A percentile compares a stretch with the other conserved stretches of the same genome.
These are phyloP conservation scores for Scelioninae gen. 1 DNA, from an alignment of 2,888 invertebrate genomes.

Conservation along the genomic window DNA sequence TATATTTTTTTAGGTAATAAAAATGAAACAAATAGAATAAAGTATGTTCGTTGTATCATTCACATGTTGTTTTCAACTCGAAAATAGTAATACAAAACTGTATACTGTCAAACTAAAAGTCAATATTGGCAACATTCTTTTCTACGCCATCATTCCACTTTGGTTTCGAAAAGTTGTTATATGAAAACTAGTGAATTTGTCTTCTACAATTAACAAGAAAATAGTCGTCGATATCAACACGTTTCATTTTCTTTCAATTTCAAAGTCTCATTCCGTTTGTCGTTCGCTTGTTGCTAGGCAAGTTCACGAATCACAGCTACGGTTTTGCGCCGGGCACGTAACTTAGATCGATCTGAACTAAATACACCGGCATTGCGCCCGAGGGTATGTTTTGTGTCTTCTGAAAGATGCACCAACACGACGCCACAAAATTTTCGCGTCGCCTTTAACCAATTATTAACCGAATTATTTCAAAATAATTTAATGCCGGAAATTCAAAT, in stretches of 20 bases:
- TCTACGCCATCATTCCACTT: conserved; percentile 17
- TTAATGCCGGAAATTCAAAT: conserved; percentile 65
- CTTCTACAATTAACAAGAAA: conserved; percentile 55
- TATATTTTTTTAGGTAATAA: no score
- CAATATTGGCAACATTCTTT: neutral
- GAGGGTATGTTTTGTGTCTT: conserved; percentile 68
- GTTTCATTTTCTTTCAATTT: conserved; percentile 68
- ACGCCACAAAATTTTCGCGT: conserved; percentile 49
- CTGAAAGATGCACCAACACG: conserved; percentile 67
- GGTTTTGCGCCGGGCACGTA: conserved; percentile 76
- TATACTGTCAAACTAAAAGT: no score
- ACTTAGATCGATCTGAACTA: conserved; percentile 77
- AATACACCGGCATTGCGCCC: conserved; percentile 67
- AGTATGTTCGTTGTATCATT: no score
- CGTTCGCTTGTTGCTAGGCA: conserved; percentile 77
- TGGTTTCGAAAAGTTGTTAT: conserved; percentile 36
- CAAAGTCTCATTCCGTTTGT: conserved; percentile 66
- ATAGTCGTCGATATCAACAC: conserved; percentile 39
- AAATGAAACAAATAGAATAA: no score
- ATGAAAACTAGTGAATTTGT: conserved; percentile 32
- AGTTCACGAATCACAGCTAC: conserved; percentile 76
- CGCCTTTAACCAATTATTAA: conserved; percentile 62
- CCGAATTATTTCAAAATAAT: conserved; percentile 61
- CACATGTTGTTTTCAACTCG: no score
- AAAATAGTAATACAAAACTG: no score